phyloP scores from a whole-genome alignment of 2,113 vertebrate species.

The Colius striatus region DNA sequence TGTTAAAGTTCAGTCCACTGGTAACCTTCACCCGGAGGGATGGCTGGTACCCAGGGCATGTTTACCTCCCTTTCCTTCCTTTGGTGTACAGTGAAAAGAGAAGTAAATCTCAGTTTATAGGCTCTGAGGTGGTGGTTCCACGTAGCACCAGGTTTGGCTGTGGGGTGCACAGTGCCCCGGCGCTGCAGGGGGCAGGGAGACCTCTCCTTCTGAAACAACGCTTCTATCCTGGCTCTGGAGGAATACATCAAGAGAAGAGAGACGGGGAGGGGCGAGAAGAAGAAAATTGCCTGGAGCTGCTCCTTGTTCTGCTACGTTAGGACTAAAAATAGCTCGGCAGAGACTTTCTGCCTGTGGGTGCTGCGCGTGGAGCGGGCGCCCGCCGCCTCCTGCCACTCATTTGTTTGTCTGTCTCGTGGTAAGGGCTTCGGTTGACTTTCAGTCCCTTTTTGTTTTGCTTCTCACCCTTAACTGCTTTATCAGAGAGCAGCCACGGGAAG shows the following conservation, averaged over 20 bases:
- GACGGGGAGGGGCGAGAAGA: too few relatives aligned
- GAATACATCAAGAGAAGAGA: background rate
- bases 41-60: background rate
- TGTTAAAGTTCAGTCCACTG: background rate
- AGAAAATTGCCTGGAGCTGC: slow-evolving; percentile 47
- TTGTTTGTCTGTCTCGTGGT: background rate
- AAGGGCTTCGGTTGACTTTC: slow-evolving; percentile 22
- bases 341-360: background rate
- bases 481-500: background rate
- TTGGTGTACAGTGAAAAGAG: background rate
- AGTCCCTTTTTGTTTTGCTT: slow-evolving; percentile 45
- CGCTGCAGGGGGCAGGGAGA: background rate
- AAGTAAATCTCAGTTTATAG: accelerated
- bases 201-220: background rate
- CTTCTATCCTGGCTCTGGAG: slow-evolving; percentile 26
- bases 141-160: accelerated
- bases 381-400: background rate
- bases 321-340: slow-evolving; percentile 49
- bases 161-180: accelerated
- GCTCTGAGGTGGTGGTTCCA: accelerated
- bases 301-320: slow-evolving; percentile 1
- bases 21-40: background rate
- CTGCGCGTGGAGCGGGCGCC: background rate
- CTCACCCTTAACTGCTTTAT: slow-evolving; percentile 41
- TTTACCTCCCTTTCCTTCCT: background rate